A percentile compares a stretch with the other conserved stretches of the same genome.
Evolutionary conservation across 2,888 invertebrate species (phyloP).

Genomic region (Drosophila nigritarsus): DNA sequence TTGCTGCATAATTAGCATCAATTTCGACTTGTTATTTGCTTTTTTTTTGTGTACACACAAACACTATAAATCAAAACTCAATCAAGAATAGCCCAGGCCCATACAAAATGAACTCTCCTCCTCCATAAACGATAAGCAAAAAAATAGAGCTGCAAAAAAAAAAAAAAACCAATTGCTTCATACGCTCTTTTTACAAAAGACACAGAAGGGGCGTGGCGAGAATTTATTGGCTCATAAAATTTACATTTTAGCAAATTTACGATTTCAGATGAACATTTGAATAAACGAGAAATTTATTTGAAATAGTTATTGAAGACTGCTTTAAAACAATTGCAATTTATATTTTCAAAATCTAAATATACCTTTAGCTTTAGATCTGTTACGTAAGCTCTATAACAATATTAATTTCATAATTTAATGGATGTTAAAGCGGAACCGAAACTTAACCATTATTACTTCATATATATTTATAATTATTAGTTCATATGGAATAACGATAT

Average conservation of each 20-base stretch:
- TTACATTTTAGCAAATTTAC: not conserved
- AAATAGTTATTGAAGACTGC: not conserved
- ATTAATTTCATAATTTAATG: not conserved
- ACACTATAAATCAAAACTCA: conserved; percentile 57
- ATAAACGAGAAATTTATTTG: not conserved
- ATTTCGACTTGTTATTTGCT: conserved; percentile 47
- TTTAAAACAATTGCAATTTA: not conserved
- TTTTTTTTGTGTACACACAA: conserved; percentile 19
- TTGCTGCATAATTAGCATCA: conserved; percentile 70
- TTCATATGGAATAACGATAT: not conserved
- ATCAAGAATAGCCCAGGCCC: conserved; percentile 35
- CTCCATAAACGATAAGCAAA: conserved; percentile 36
- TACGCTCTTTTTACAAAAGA: conserved; percentile 20
- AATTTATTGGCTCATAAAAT: conserved; percentile 1
- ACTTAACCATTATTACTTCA: not conserved
- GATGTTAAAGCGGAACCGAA: not conserved
- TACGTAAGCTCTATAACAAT: not conserved
- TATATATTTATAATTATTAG: not conserved
- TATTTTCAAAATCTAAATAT: not conserved
- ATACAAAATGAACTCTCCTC: conserved; percentile 57
- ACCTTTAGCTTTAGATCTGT: not conserved
- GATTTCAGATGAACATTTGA: not conserved
- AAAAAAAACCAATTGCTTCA: conserved; percentile 20
- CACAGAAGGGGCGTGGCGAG: conserved; percentile 23
- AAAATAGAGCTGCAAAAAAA: not conserved